These are phyloP conservation scores for Plestiodon gilberti DNA, from an alignment of 2,113 vertebrate genomes.

Conservation along the genomic window DNA sequence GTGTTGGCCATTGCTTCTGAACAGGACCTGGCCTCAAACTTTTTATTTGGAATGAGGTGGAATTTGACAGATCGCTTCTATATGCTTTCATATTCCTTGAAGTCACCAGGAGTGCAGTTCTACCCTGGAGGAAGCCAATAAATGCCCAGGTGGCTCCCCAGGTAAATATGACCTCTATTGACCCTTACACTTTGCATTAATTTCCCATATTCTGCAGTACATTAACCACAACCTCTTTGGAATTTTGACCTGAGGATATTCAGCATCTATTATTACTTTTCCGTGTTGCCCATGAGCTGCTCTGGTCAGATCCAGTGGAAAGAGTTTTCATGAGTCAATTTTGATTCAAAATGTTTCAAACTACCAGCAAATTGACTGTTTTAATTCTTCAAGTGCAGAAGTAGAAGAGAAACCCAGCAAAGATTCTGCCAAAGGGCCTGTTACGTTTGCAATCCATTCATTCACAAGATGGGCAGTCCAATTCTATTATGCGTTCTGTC, in stretches of 20 bases:
- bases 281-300: rapidly evolving
- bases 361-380: neutral
- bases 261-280: conserved; percentile 41
- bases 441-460: no score
- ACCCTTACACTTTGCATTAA: conserved; percentile 41
- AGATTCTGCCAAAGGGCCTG: no score
- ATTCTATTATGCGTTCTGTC: no score
- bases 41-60: neutral
- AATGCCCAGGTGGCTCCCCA: conserved; percentile 17
- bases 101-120: neutral
- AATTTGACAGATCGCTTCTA: neutral
- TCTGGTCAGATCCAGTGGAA: conserved; percentile 26
- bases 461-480: no score
- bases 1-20: neutral
- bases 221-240: conserved; percentile 29
- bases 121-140: conserved; percentile 8
- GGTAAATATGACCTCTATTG: conserved; percentile 24
- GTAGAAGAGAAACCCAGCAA: no score
- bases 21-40: neutral
- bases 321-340: conserved; percentile 18
- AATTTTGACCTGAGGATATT: conserved; percentile 18
- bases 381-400: neutral
- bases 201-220: conserved; percentile 34
- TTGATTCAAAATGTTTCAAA: neutral
- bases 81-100: neutral